Conservation (phyloP, 2,113 vertebrate genomes). For the Hippocampus zosterae region DNA sequence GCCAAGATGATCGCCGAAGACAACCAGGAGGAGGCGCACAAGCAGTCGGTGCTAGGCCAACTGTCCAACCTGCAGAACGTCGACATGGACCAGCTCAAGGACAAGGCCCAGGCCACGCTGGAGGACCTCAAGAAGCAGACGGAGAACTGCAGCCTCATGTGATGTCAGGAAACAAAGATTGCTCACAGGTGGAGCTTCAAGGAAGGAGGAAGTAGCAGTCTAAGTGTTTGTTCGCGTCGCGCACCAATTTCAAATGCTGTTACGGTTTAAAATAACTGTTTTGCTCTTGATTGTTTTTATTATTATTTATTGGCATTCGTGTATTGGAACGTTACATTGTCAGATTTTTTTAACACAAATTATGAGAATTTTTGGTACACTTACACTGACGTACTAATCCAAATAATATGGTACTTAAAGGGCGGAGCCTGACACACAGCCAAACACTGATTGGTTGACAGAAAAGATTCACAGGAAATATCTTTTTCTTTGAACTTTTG, state of each 20-base stretch:
- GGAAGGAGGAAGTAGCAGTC: background rate
- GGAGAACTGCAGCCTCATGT: constrained; percentile 93
- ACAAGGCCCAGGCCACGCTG: constrained; percentile 91
- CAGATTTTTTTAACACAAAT: too few relatives aligned
- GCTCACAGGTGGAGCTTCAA: constrained; percentile 11
- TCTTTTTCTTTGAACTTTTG: too few relatives aligned
- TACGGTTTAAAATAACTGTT: too few relatives aligned
- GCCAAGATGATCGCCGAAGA: constrained; percentile 98
- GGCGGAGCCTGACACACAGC: too few relatives aligned
- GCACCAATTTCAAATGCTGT: background rate
- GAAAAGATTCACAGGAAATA: too few relatives aligned
- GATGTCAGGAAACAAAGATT: constrained; percentile 49
- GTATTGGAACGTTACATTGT: too few relatives aligned
- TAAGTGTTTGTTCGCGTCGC: background rate
- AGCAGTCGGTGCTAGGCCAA: constrained; percentile 87
- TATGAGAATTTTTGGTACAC: too few relatives aligned
- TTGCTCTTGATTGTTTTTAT: too few relatives aligned
- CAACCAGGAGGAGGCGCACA: constrained; percentile 87
- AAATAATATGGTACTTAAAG: too few relatives aligned
- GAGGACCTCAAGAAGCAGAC: constrained; percentile 95
- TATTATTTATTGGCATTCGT: too few relatives aligned
- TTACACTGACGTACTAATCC: too few relatives aligned
- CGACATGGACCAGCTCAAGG: constrained; percentile 91
- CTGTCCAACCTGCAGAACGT: constrained; percentile 91
- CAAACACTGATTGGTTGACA: too few relatives aligned